Conservation (phyloP, 1,140 invertebrate genomes). For the Halesus radiatus region DNA sequence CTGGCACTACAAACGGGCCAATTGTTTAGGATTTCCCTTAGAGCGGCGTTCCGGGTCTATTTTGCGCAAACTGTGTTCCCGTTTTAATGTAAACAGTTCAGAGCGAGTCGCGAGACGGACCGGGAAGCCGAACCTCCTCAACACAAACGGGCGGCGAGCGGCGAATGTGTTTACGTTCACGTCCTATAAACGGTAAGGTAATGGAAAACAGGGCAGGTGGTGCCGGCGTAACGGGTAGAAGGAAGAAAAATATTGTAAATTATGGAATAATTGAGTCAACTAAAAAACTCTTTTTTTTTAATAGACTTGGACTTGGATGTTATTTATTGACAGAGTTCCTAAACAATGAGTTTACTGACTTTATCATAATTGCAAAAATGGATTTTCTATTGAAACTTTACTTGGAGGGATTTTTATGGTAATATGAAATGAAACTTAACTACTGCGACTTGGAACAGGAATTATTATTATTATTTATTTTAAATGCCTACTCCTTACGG, state of each 20-base stretch:
- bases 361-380: no score
- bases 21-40: slow-evolving; percentile 4
- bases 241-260: not conserved
- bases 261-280: no score
- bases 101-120: not conserved
- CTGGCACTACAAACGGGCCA: not conserved
- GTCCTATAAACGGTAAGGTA: slow-evolving; percentile 5
- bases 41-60: not conserved
- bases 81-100: not conserved
- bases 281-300: no score
- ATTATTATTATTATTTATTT: no score
- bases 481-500: no score
- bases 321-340: no score
- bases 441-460: no score
- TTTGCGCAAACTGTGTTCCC: not conserved
- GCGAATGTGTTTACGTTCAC: not conserved
- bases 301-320: no score
- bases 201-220: not conserved
- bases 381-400: no score
- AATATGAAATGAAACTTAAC: no score
- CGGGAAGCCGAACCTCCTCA: slow-evolving; percentile 13
- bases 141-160: not conserved
- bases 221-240: not conserved
- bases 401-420: no score
- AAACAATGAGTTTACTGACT: no score